Evolutionary conservation across 2,888 invertebrate genomes (phyloP), one percentile per base, ranked within the genome.

Genomic region (Stegana nigrithorax): DNA sequence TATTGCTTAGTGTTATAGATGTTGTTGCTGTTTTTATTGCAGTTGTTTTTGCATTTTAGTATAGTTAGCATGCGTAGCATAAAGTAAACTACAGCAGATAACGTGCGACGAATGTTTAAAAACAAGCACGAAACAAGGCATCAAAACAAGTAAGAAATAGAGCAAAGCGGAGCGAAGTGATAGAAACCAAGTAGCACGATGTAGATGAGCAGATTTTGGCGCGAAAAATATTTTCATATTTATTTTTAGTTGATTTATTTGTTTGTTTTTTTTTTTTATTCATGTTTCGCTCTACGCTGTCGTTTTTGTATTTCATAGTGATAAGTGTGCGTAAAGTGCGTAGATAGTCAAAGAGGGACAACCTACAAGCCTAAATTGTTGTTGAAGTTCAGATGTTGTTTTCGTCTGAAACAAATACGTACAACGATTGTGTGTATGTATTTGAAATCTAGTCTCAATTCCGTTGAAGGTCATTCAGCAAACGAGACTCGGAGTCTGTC

Each of bases 61-160:
- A n/a, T n/a, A n/a, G n/a, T 32, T 58, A 45, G 62, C 64, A 58
- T 36, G 53, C 17, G 47, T 63, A 65, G 64, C 65, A 70, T 61
- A 64, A 57, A n/a, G n/a, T n/a, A n/a, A n/a, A n/a, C n/a, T n/a
- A n/a, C n/a, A n/a, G n/a, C n/a, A n/a, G n/a, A n/a, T n/a, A n/a
- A n/a, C n/a, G n/a, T n/a, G n/a, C n/a, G n/a, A n/a, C n/a, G n/a
- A n/a, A n/a, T n/a, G 32, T 32, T 32, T 12, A 32, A 8, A n/a
- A 32, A 32, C 32, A 19, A 44, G 19, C 17, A 23, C 4, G 21
- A 45, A 45, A 19, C 4, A 19, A 45, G 21, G 5, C 17, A 45
- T 8, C 45, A 45, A 45, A 45, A 45, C 45, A 45, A 45, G 45
- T 12, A 7, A 19, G 4, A 45, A 45, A 23, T 45, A 45, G 45